A percentile compares a stretch with the other conserved stretches of the same genome.
These are phyloP conservation scores for Chironomus riparius DNA, from an alignment of 2,888 invertebrate genomes.

Conservation along the genomic window DNA sequence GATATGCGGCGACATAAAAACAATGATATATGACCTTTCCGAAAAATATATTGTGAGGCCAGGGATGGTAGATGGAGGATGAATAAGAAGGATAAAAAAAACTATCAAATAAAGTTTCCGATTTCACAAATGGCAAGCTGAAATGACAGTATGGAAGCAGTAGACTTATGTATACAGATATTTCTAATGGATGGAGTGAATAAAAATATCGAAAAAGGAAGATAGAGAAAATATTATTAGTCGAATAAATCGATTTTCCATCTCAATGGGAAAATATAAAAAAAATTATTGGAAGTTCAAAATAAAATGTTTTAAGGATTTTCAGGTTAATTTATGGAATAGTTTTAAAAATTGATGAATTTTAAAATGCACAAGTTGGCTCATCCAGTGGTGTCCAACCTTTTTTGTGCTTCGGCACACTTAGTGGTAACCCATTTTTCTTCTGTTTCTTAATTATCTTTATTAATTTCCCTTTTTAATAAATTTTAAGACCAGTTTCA, in stretches of 20 bases:
- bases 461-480: too few relatives aligned
- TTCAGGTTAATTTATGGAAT: too few relatives aligned
- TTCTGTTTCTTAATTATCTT: too few relatives aligned
- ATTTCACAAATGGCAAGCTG: neutral
- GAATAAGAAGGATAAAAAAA: neutral
- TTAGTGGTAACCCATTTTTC: too few relatives aligned
- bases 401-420: too few relatives aligned
- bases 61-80: neutral
- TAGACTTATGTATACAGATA: neutral
- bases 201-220: neutral
- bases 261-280: neutral
- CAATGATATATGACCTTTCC: neutral
- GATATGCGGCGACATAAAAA: neutral
- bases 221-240: slow-evolving; percentile 14
- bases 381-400: too few relatives aligned
- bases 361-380: too few relatives aligned
- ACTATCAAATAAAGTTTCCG: neutral
- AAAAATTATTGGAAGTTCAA: too few relatives aligned
- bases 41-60: neutral
- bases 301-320: too few relatives aligned
- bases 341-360: too few relatives aligned
- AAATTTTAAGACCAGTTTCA: too few relatives aligned
- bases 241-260: slow-evolving; percentile 20
- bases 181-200: neutral
- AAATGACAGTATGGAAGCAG: neutral